Percentiles rank a stretch among this genome's conserved stretches.
Evolutionary conservation across 2,888 invertebrate species (phyloP).

Genomic region (Nezara viridula): DNA sequence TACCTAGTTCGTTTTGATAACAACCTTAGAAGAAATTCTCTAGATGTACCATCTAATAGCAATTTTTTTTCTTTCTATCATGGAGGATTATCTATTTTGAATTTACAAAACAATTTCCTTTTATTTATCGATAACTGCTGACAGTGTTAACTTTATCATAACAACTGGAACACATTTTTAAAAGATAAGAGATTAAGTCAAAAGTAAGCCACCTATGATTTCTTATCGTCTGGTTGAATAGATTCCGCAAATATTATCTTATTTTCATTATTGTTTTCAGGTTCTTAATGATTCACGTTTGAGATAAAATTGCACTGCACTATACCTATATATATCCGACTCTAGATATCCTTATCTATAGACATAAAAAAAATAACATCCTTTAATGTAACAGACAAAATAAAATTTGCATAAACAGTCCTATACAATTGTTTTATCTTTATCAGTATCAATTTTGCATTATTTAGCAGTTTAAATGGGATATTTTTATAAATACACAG

Average conservation of each 20-base stretch:
- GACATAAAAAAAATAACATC: slow-evolving; percentile 30
- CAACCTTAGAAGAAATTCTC: neutral
- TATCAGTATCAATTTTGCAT: neutral
- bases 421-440: neutral
- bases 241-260: slow-evolving; percentile 45
- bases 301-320: slow-evolving; percentile 22
- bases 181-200: slow-evolving; percentile 15
- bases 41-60: neutral
- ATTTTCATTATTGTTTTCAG: slow-evolving; percentile 30
- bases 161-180: neutral
- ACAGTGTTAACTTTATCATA: slow-evolving; percentile 18
- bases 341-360: slow-evolving; percentile 9
- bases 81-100: neutral
- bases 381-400: slow-evolving; percentile 20
- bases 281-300: slow-evolving; percentile 40
- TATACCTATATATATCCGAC: slow-evolving; percentile 39
- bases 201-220: slow-evolving; percentile 32
- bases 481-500: neutral
- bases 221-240: neutral
- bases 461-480: neutral
- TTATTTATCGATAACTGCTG: slow-evolving; percentile 2
- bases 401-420: slow-evolving; percentile 6
- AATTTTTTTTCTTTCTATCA: neutral
- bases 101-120: slow-evolving; percentile 4
- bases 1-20: neutral